A percentile compares a stretch with the other conserved stretches of the same genome.
phyloP scores from a whole-genome alignment of 2,888 invertebrate species.

The Acrobasis suavella region DNA sequence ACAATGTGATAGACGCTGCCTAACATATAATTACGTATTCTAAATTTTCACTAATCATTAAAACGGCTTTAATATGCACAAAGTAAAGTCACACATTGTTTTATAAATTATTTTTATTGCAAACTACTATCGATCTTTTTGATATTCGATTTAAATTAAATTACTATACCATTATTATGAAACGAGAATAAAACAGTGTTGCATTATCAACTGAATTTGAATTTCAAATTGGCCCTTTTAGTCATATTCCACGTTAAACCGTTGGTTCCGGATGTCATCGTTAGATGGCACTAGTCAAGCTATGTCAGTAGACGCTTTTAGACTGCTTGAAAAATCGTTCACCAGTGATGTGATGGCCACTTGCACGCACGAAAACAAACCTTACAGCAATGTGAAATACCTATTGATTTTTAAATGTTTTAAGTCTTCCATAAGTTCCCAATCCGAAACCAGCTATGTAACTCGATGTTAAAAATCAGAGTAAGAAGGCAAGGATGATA shows the following conservation, averaged over 20 bases:
- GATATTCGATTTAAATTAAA: constrained; percentile 4
- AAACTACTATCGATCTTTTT: constrained; percentile 14
- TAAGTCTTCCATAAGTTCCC: no score
- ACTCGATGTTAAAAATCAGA: no score
- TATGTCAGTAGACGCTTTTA: no score
- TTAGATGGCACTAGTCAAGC: no score
- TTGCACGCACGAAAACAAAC: no score
- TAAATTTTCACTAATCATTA: constrained; percentile 48
- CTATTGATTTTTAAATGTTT: no score
- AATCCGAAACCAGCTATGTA: no score
- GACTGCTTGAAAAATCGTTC: no score
- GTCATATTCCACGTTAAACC: background rate
- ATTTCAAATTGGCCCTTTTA: constrained; percentile 11
- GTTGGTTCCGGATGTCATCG: no score
- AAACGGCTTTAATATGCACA: constrained; percentile 74
- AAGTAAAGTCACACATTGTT: constrained; percentile 55
- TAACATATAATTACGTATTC: constrained; percentile 58
- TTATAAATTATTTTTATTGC: constrained; percentile 15
- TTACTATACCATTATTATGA: constrained; percentile 7
- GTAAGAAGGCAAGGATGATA: no score
- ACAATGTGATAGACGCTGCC: constrained; percentile 72
- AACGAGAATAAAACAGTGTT: constrained; percentile 24
- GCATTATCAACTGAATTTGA: constrained; percentile 19
- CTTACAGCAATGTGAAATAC: no score
- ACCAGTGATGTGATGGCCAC: no score